Percentiles rank a stretch among this genome's conserved stretches.
Conservation (phyloP, 64 coral and sea anemone genomes). For the Actinia tenebrosa region DNA sequence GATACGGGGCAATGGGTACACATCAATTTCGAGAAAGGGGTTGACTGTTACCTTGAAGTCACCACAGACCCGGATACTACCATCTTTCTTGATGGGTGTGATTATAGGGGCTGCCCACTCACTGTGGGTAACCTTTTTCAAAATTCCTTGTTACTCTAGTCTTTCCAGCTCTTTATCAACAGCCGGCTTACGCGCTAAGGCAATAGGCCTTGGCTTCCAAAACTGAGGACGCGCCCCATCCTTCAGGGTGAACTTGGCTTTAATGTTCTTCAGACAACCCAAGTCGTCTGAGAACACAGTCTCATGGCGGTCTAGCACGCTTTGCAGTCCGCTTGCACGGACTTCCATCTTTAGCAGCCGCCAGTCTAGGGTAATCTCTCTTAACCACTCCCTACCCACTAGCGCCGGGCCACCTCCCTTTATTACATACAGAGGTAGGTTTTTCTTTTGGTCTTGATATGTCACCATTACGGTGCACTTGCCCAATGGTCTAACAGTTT, state of each 20-base stretch:
- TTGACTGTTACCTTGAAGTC: conserved; percentile 40
- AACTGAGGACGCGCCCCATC: conserved; percentile 19
- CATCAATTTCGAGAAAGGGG: conserved; percentile 20
- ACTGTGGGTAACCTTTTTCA: conserved; percentile 19
- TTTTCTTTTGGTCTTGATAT: conserved; percentile 16
- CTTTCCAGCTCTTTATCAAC: conserved; percentile 9
- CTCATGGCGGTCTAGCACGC: conserved; percentile 9
- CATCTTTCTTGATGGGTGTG: conserved; percentile 37
- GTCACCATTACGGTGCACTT: conserved; percentile 9
- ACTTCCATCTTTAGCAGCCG: background rate
- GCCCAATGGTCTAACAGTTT: conserved; percentile 14
- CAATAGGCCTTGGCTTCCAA: conserved; percentile 21
- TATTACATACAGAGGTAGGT: conserved; percentile 28
- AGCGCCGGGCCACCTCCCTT: conserved; percentile 10
- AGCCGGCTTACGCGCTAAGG: conserved; percentile 6
- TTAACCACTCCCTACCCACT: conserved; percentile 28
- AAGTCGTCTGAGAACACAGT: conserved; percentile 31
- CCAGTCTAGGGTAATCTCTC: conserved; percentile 30
- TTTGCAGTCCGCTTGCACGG: background rate
- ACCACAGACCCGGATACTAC: conserved; percentile 24
- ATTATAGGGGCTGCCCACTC: conserved; percentile 34
- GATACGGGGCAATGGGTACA: conserved; percentile 10
- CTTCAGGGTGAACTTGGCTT: conserved; percentile 1
- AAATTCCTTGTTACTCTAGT: conserved; percentile 5
- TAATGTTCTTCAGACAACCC: conserved; percentile 30